Evolutionary conservation across 2,888 invertebrate genomes (phyloP), one percentile per base, ranked within the genome.

Genomic region (Mesorhabditis spiculigera): DNA sequence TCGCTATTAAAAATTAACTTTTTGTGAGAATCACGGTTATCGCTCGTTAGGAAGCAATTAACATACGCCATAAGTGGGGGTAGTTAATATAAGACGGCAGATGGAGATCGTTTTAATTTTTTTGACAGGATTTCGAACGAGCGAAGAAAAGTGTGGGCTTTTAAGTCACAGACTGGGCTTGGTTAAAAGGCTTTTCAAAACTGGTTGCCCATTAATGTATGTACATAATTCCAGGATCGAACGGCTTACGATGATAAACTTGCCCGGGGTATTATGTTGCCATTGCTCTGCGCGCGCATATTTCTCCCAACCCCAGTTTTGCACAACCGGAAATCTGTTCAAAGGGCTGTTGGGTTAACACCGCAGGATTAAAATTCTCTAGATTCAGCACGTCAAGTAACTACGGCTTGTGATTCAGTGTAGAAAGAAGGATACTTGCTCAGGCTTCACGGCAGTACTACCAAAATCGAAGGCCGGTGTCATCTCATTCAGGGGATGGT

Each of bases 401-500:
- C 72, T 45, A 73, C 75, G 13, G 70, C 71, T 42, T 78, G 77
- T 64, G 77, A 77, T 50, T 44, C 71, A 44, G 66, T 71, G 8
- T n/a, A n/a, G n/a, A n/a, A 72, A 73, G 13, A 68, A 71, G n/a
- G 79, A 80, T 63, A 76, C 71, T 41, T 78, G 80, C 68, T 74
- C 75, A 16, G 81, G 76, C 5, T 82, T 76, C 72, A 75, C 77
- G 0, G 81, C 79, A 5, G 67, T 75, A n/a, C 67, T 76, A 10
- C 66, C 69, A 63, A 43, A 43, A 4, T 71, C 76, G 10, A 75
- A 79, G 62, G 77, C 80, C n/a, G 75, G 82, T 65, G 78, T 80
- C 28, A 44, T 82, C 42, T 70, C 79, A 58, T 82, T 82, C 72
- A 70, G 80, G 80, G n/a, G n/a, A n/a, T n/a, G n/a, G n/a, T n/a